These are phyloP conservation scores for Podilymbus podiceps DNA, from an alignment of 2,113 vertebrate genomes.

Conservation along the genomic window DNA sequence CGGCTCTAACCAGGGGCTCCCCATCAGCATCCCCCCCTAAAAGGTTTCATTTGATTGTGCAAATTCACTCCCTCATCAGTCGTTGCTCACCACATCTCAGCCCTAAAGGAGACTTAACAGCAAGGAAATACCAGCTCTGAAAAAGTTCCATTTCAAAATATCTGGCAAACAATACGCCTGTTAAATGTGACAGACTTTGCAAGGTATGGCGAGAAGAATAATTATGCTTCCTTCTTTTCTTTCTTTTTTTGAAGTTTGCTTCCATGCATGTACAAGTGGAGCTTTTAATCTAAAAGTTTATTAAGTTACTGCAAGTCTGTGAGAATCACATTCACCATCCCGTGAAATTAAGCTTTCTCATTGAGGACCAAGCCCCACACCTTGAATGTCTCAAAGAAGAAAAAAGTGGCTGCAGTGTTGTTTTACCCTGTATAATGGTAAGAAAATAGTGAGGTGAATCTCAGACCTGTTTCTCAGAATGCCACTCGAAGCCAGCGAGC, in stretches of 20 bases:
- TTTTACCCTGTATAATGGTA: neutral
- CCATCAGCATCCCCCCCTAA: neutral
- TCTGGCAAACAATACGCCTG: neutral
- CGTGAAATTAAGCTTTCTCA: neutral
- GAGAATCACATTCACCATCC: neutral
- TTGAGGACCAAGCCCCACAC: neutral
- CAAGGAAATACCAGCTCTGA: neutral
- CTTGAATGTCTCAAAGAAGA: neutral
- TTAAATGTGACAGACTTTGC: neutral
- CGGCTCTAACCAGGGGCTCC: neutral
- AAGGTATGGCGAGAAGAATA: neutral
- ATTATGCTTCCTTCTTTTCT: neutral
- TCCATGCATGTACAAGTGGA: neutral
- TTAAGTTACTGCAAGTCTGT: neutral
- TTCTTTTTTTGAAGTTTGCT: neutral
- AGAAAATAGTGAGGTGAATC: neutral
- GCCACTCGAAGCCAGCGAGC: neutral
- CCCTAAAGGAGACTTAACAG: neutral
- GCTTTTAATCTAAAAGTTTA: neutral
- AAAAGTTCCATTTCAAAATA: neutral
- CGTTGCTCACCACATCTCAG: neutral
- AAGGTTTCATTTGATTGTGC: conserved; percentile 43
- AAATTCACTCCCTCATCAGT: neutral
- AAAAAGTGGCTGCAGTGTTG: neutral
- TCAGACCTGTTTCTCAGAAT: neutral